Conservation (phyloP, 2,797 vertebrate genomes). For the Craterocephalus amniculus region DNA sequence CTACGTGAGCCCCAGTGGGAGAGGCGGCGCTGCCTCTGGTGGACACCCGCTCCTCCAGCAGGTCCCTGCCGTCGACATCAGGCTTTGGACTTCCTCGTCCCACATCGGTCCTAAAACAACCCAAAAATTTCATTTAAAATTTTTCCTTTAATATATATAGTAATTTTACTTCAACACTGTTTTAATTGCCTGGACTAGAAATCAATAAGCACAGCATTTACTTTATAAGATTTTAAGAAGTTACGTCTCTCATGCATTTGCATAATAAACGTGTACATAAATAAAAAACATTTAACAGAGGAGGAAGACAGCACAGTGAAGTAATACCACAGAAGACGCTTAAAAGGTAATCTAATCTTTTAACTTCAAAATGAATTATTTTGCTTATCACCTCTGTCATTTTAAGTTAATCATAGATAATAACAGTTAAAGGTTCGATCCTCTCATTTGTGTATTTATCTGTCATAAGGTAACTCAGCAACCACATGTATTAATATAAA, state of each 20-base stretch:
- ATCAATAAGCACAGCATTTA: not conserved
- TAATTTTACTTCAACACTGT: too few relatives aligned
- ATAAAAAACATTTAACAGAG: not conserved
- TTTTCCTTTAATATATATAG: not conserved
- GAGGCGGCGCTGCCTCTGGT: constrained; percentile 91
- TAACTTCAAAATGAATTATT: not conserved
- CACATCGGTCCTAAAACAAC: constrained; percentile 85
- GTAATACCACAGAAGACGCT: too few relatives aligned
- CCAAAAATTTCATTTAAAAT: not conserved
- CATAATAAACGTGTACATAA: not conserved
- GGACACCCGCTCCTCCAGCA: constrained; percentile 91
- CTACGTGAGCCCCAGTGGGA: constrained; percentile 94
- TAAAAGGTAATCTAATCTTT: not conserved
- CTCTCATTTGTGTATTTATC: not conserved
- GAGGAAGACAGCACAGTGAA: not conserved
- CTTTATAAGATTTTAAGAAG: not conserved
- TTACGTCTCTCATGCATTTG: not conserved
- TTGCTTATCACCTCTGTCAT: not conserved
- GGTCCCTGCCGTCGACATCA: constrained; percentile 85
- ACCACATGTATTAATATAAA: not conserved
- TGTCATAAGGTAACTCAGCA: not conserved
- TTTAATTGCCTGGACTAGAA: not conserved
- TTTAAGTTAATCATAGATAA: not conserved
- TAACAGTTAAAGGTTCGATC: not conserved
- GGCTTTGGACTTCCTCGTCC: constrained; percentile 94